Conservation (phyloP, 2,797 vertebrate species). For the Malurus splendens region DNA sequence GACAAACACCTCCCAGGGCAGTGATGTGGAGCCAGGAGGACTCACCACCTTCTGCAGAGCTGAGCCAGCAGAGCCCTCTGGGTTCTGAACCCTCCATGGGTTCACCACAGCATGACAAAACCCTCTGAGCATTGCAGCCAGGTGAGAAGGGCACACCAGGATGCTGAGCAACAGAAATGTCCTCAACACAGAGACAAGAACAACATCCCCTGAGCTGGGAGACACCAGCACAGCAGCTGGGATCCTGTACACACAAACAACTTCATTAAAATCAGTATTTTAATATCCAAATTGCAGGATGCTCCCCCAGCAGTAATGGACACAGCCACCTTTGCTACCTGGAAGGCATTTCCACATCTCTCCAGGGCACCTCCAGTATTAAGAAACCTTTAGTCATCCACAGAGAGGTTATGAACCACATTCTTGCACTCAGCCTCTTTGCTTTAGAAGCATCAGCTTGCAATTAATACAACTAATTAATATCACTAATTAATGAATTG, state of each 20-base stretch:
- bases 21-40: background rate
- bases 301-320: background rate
- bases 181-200: background rate
- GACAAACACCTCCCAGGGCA: background rate
- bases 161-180: background rate
- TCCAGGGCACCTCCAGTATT: background rate
- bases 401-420: background rate
- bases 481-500: constrained; percentile 13
- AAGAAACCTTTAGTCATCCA: background rate
- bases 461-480: constrained; percentile 34
- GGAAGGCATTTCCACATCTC: background rate
- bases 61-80: background rate
- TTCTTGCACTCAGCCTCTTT: background rate
- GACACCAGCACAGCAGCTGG: background rate
- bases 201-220: background rate
- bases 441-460: background rate
- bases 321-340: background rate
- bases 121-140: rapidly evolving
- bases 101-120: background rate
- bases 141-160: background rate
- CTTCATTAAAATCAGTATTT: background rate
- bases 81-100: no score
- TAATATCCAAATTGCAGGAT: rapidly evolving
- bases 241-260: background rate
- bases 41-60: background rate